These are phyloP conservation scores for Podarcis lilfordi DNA, from an alignment of 2,797 vertebrate species.

Conservation along the genomic window DNA sequence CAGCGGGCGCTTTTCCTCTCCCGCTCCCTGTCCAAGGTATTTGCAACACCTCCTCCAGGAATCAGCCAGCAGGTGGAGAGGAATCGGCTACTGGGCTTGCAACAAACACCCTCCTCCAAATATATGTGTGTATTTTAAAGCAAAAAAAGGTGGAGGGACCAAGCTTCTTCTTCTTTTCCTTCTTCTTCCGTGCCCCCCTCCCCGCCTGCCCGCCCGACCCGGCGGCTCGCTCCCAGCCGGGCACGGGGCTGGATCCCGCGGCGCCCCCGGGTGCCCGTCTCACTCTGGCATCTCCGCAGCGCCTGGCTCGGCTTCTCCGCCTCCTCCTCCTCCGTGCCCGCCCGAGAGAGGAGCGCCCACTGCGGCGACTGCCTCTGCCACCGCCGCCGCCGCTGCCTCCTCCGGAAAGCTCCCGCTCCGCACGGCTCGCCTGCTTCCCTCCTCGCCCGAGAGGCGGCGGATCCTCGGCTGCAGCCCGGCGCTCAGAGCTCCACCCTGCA, in stretches of 20 bases:
- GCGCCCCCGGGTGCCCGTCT: slow-evolving; percentile 54
- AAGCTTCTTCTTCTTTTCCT: slow-evolving; percentile 1
- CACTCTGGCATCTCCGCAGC: slow-evolving; percentile 69
- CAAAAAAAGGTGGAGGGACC: neutral
- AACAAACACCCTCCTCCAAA: neutral
- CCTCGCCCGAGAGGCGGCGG: too few relatives aligned
- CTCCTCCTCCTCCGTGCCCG: slow-evolving; percentile 4
- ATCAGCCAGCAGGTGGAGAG: neutral
- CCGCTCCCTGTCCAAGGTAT: too few relatives aligned
- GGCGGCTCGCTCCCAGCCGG: neutral
- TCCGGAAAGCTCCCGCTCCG: slow-evolving; percentile 38
- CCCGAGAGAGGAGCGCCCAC: neutral
- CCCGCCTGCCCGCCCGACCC: too few relatives aligned
- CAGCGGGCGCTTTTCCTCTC: neutral
- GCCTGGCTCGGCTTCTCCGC: slow-evolving; percentile 24
- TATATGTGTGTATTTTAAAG: neutral
- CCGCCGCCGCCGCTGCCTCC: slow-evolving; percentile 55
- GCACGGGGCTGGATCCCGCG: neutral
- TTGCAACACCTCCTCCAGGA: neutral
- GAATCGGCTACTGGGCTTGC: slow-evolving; percentile 59
- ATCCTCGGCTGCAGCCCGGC: too few relatives aligned
- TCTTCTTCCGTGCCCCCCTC: slow-evolving; percentile 8
- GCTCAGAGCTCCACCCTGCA: neutral
- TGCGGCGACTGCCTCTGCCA: slow-evolving; percentile 38
- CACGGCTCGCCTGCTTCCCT: too few relatives aligned